A percentile compares a stretch with the other conserved stretches of the same genome.
phyloP scores from a whole-genome alignment of 2,888 invertebrate species.

The Drosophila quinaria region DNA sequence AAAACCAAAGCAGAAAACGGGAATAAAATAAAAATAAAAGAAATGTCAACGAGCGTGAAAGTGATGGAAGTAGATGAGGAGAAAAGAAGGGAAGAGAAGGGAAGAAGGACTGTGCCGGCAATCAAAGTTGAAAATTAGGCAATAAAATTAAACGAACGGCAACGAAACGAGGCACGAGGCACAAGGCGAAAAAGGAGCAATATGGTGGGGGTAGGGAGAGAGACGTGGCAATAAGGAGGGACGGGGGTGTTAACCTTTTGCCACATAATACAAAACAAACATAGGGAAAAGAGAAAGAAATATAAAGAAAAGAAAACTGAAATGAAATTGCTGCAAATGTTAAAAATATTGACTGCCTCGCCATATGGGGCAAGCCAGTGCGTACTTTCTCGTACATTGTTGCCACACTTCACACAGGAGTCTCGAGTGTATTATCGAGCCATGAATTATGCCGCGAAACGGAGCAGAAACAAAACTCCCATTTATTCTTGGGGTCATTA shows the following conservation, averaged over 20 bases:
- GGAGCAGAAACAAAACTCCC: conserved; percentile 1
- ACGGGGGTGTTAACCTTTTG: conserved; percentile 64
- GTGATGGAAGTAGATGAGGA: conserved; percentile 16
- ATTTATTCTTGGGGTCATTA: conserved; percentile 16
- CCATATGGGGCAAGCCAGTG: conserved; percentile 37
- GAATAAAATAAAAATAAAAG: conserved; percentile 37
- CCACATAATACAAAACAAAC: conserved; percentile 30
- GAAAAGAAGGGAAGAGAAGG: background rate
- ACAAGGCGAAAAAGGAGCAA: conserved; percentile 3
- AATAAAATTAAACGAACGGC: conserved; percentile 81
- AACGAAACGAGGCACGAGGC: conserved; percentile 56
- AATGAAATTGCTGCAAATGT: conserved; percentile 63
- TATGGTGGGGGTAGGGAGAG: too few species aligned
- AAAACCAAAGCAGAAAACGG: conserved; percentile 22
- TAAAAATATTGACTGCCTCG: conserved; percentile 58
- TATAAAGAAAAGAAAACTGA: conserved; percentile 5
- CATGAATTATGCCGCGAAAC: conserved; percentile 20
- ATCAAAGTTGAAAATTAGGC: conserved; percentile 81
- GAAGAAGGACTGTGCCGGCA: conserved; percentile 55
- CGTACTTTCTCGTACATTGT: conserved; percentile 17
- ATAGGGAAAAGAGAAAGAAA: background rate
- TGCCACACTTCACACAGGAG: conserved; percentile 13
- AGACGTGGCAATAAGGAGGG: background rate
- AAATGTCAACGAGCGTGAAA: conserved; percentile 80
- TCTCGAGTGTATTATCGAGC: conserved; percentile 24